Evolutionary conservation across 2,113 vertebrate genomes (phyloP).

Genomic region (Peromyscus leucopus): DNA sequence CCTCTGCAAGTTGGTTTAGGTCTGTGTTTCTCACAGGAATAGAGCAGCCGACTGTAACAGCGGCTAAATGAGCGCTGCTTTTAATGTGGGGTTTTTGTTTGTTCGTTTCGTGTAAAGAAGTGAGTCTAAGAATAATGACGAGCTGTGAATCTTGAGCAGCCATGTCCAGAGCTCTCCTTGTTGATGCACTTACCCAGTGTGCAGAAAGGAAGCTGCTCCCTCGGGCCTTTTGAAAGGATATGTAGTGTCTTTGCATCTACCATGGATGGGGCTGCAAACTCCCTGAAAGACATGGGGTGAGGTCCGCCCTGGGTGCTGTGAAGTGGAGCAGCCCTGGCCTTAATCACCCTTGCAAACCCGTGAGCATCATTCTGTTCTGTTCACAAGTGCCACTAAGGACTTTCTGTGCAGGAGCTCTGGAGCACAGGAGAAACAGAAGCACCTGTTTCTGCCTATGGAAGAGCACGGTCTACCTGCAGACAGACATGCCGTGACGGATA

Average conservation of each 20-base stretch:
- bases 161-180: neutral
- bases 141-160: neutral
- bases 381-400: neutral
- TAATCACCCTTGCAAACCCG: neutral
- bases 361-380: neutral
- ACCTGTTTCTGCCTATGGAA: neutral
- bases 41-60: neutral
- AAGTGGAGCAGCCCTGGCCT: neutral
- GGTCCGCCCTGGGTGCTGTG: neutral
- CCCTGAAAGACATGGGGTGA: neutral
- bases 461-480: neutral
- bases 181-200: neutral
- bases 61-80: constrained; percentile 1
- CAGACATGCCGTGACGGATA: fast-evolving
- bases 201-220: neutral
- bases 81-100: neutral
- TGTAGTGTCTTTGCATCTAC: fast-evolving
- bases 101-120: neutral
- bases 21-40: neutral
- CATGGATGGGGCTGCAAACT: neutral
- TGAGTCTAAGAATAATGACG: neutral
- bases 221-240: neutral
- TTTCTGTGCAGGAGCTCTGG: neutral
- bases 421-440: neutral
- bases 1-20: neutral